Evolutionary conservation across 2,113 vertebrate genomes (phyloP).

Genomic region (Sula dactylatra): DNA sequence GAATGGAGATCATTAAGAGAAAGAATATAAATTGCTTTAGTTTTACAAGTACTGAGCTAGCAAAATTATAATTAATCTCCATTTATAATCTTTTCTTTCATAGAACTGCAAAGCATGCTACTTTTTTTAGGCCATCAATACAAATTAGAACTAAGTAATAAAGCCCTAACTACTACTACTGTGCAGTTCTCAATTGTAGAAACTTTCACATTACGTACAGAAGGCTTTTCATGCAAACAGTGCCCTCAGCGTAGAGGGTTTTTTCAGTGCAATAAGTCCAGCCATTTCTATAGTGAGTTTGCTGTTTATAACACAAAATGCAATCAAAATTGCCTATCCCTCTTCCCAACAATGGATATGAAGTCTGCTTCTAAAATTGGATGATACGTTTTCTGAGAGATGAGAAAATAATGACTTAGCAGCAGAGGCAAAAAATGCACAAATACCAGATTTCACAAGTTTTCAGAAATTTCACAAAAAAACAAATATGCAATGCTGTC

Average conservation of each 20-base stretch:
- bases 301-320: constrained; percentile 53
- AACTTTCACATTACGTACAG: constrained; percentile 71
- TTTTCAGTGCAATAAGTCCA: constrained; percentile 57
- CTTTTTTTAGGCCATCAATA: constrained; percentile 97
- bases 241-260: constrained; percentile 59
- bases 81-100: constrained; percentile 98
- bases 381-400: constrained; percentile 16
- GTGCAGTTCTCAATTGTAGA: constrained; percentile 68
- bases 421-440: not conserved
- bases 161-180: constrained; percentile 80
- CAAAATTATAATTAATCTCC: constrained; percentile 99
- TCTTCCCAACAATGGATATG: constrained; percentile 38
- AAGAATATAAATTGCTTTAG: constrained; percentile 99
- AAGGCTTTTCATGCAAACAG: constrained; percentile 66
- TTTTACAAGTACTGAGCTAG: constrained; percentile 99
- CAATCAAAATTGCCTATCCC: not conserved
- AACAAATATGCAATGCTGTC: not conserved
- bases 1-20: constrained; percentile 99
- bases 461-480: constrained; percentile 6
- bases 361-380: constrained; percentile 62
- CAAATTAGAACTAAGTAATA: constrained; percentile 96
- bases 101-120: constrained; percentile 95
- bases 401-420: constrained; percentile 62
- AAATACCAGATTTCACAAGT: constrained; percentile 5
- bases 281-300: constrained; percentile 48